Conservation (phyloP, 2,113 vertebrate species). For the Lichenostomus cassidix region DNA sequence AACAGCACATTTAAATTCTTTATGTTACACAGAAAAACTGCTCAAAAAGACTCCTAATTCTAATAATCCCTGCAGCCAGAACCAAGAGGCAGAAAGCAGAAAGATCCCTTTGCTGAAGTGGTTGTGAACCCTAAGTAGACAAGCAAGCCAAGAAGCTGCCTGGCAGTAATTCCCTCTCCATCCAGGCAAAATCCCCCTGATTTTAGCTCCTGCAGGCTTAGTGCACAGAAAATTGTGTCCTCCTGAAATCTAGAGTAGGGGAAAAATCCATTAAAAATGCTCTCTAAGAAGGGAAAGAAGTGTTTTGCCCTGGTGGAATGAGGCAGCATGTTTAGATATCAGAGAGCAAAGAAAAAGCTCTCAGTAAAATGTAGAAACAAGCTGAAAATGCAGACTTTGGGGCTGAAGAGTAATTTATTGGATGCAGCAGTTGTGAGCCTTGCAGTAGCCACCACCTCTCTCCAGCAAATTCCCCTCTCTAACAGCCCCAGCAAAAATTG, state of each 20-base stretch:
- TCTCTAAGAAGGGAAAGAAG: neutral
- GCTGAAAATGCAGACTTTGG: neutral
- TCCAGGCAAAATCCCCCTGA: neutral
- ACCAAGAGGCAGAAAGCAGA: neutral
- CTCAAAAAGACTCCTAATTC: neutral
- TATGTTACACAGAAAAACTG: neutral
- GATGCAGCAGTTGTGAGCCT: neutral
- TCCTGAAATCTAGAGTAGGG: neutral
- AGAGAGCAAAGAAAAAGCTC: neutral
- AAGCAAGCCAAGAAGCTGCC: neutral
- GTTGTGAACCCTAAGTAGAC: accelerated
- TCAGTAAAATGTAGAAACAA: neutral
- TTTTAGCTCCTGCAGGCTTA: neutral
- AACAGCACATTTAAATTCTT: neutral
- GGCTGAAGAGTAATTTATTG: neutral
- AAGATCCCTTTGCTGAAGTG: neutral
- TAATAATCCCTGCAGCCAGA: neutral
- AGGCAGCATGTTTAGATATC: accelerated
- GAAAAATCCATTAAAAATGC: neutral
- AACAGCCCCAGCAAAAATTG: neutral
- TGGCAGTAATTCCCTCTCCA: neutral
- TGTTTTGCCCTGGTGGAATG: neutral
- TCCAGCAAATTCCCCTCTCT: neutral
- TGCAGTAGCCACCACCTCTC: neutral
- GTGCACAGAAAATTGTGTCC: neutral